Conservation (phyloP, 2,113 vertebrate genomes). For the Oenanthe melanoleuca region DNA sequence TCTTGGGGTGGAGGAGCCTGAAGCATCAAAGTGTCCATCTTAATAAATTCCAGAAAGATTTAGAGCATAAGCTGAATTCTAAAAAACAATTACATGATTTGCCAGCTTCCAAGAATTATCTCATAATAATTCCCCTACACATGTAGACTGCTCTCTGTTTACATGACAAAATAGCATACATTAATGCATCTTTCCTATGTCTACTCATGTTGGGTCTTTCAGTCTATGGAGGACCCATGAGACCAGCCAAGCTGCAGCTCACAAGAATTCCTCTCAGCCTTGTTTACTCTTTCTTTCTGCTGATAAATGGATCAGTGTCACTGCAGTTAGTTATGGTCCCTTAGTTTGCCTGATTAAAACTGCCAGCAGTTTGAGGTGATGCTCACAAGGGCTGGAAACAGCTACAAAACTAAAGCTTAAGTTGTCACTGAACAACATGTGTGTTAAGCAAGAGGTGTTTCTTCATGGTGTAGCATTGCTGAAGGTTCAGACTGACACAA, state of each 20-base stretch:
- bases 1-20: neutral
- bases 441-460: neutral
- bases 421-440: neutral
- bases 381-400: neutral
- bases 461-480: neutral
- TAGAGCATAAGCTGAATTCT: neutral
- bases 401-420: neutral
- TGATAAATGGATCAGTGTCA: neutral
- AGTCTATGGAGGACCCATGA: neutral
- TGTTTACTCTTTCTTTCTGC: neutral
- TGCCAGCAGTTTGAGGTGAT: neutral
- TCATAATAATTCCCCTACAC: constrained; percentile 21
- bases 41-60: constrained; percentile 32
- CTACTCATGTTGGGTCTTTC: neutral
- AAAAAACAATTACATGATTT: constrained; percentile 30
- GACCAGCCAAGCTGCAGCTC: neutral
- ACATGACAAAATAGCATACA: neutral
- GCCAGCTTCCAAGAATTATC: constrained; percentile 47
- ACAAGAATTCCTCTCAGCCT: neutral
- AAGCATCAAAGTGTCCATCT: neutral
- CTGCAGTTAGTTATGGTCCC: neutral
- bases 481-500: neutral
- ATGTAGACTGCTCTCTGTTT: constrained; percentile 18
- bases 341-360: neutral
- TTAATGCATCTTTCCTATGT: constrained; percentile 6